These are phyloP conservation scores for Saiga tatarica DNA, from an alignment of 2,113 vertebrate genomes.

Conservation along the genomic window DNA sequence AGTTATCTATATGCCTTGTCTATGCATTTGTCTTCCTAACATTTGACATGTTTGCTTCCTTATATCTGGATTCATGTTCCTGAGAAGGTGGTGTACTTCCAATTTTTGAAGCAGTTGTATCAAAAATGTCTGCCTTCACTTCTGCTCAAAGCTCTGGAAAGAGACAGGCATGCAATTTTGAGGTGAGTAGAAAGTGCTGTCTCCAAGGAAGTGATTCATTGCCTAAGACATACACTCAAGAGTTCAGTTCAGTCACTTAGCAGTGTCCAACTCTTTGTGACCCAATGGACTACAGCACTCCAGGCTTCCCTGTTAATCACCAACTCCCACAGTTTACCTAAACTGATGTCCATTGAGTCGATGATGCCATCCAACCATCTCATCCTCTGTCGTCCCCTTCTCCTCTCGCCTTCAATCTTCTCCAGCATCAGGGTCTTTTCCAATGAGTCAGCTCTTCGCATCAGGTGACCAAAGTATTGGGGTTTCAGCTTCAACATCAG, in stretches of 20 bases:
- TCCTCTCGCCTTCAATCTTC: neutral
- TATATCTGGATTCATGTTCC: neutral
- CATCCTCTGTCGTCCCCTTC: neutral
- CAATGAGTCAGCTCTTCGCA: neutral
- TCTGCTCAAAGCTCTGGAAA: neutral
- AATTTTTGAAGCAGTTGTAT: neutral
- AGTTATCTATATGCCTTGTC: neutral
- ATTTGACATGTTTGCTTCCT: neutral
- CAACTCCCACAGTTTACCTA: neutral
- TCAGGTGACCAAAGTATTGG: neutral
- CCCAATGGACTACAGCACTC: neutral
- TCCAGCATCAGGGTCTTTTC: neutral
- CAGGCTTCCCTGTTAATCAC: neutral
- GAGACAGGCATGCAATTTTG: neutral
- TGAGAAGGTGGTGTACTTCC: neutral
- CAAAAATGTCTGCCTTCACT: neutral
- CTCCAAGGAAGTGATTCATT: neutral
- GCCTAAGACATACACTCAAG: neutral
- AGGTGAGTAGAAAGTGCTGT: neutral
- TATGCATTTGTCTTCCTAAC: neutral
- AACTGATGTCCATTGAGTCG: neutral
- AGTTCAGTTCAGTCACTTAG: neutral
- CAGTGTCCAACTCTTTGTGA: fast-evolving
- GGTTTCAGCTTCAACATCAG: neutral
- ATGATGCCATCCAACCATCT: neutral